Percentiles rank a stretch among this genome's conserved stretches.
These are phyloP conservation scores for Cromileptes altivelis DNA, from an alignment of 2,113 vertebrate species.

Conservation along the genomic window DNA sequence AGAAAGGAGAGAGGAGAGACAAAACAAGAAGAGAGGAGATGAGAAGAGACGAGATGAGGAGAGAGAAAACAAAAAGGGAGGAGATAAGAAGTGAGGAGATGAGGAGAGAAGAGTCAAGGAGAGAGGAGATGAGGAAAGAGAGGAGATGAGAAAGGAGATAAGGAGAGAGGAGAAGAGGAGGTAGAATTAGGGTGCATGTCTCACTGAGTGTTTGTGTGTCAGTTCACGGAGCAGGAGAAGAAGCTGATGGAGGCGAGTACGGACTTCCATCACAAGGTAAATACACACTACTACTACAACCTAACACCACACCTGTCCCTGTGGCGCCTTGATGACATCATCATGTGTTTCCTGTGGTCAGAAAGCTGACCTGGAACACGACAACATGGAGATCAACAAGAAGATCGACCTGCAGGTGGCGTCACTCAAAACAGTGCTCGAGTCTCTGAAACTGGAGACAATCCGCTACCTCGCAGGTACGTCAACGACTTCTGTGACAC, in stretches of 20 bases:
- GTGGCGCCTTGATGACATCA: not conserved
- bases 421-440: constrained; percentile 94
- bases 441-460: constrained; percentile 95
- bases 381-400: constrained; percentile 92
- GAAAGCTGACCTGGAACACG: constrained; percentile 90
- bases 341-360: constrained; percentile 50
- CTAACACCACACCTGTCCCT: too few species aligned
- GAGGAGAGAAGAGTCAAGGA: too few species aligned
- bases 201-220: not conserved
- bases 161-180: too few species aligned
- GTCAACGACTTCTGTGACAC: too few species aligned
- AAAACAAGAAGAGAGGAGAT: too few species aligned
- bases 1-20: too few species aligned
- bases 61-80: too few species aligned
- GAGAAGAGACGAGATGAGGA: too few species aligned
- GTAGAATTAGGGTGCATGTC: too few species aligned
- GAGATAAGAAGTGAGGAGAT: too few species aligned
- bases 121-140: too few species aligned
- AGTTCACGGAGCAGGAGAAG: constrained; percentile 97
- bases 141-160: too few species aligned
- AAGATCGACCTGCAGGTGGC: constrained; percentile 97
- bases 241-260: constrained; percentile 93
- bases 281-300: not conserved
- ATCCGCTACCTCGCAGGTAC: constrained; percentile 81
- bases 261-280: constrained; percentile 93